Evolutionary conservation across 2,797 vertebrate genomes (phyloP).

Genomic region (Chelonia mydas): DNA sequence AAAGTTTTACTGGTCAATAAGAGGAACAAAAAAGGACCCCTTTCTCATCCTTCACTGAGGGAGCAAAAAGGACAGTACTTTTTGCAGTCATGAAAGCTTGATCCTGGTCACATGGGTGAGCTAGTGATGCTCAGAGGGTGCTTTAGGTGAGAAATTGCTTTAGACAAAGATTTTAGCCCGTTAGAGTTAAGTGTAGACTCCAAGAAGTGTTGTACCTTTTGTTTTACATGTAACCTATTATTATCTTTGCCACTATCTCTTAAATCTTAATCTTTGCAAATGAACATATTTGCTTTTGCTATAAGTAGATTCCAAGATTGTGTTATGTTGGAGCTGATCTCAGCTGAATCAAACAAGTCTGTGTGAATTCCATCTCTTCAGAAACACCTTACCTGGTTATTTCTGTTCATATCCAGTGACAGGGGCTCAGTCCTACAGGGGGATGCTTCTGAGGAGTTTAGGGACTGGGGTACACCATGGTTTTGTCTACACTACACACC

Average conservation of each 20-base stretch:
- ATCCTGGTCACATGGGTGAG: background rate
- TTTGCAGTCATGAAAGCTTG: background rate
- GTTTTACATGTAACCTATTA: background rate
- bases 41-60: background rate
- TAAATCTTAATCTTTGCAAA: background rate
- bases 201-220: background rate
- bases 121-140: background rate
- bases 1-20: background rate
- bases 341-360: background rate
- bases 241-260: background rate
- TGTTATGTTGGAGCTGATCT: background rate
- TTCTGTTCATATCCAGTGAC: background rate
- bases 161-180: background rate
- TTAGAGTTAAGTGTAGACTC: background rate
- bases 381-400: background rate
- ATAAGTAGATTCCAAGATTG: background rate
- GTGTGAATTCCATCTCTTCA: background rate
- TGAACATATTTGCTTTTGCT: background rate
- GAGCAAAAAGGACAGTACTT: background rate
- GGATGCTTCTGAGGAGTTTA: background rate
- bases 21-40: too few relatives aligned
- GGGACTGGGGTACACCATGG: background rate
- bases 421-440: background rate
- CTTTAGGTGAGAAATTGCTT: background rate
- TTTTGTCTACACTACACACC: too few relatives aligned